phyloP scores from a whole-genome alignment of 2,888 invertebrate genomes.

The Brenthis hecate region DNA sequence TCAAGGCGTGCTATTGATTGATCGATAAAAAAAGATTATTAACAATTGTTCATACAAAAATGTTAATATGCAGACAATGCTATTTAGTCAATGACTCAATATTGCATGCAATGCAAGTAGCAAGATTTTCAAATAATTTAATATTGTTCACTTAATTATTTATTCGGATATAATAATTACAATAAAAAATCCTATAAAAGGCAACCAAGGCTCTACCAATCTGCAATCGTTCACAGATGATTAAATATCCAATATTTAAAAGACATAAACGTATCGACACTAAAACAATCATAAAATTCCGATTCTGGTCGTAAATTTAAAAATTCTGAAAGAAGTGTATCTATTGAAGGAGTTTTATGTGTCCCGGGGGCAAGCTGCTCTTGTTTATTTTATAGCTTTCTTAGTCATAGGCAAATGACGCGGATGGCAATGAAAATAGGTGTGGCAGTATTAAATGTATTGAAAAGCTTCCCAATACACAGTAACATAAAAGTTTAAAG shows the following conservation, averaged over 20 bases:
- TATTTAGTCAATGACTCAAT: no score
- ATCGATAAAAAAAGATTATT: no score
- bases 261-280: constrained; percentile 53
- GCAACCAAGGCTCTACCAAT: constrained; percentile 17
- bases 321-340: constrained; percentile 55
- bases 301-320: constrained; percentile 65
- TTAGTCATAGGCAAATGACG: constrained; percentile 42
- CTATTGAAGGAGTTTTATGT: constrained; percentile 56
- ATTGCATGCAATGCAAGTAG: no score
- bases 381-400: constrained; percentile 49
- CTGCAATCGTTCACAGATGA: constrained; percentile 49
- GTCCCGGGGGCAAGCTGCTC: constrained; percentile 42
- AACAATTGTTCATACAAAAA: no score
- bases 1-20: no score
- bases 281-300: constrained; percentile 64
- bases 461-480: not conserved
- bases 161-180: constrained; percentile 1
- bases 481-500: constrained; percentile 50
- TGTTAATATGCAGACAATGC: no score
- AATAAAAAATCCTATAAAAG: constrained; percentile 15
- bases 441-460: constrained; percentile 40
- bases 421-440: constrained; percentile 24
- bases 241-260: constrained; percentile 64
- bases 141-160: no score
- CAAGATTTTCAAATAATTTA: no score